Evolutionary conservation across 2,888 invertebrate genomes (phyloP).

Genomic region (Ennomos quercinarius): DNA sequence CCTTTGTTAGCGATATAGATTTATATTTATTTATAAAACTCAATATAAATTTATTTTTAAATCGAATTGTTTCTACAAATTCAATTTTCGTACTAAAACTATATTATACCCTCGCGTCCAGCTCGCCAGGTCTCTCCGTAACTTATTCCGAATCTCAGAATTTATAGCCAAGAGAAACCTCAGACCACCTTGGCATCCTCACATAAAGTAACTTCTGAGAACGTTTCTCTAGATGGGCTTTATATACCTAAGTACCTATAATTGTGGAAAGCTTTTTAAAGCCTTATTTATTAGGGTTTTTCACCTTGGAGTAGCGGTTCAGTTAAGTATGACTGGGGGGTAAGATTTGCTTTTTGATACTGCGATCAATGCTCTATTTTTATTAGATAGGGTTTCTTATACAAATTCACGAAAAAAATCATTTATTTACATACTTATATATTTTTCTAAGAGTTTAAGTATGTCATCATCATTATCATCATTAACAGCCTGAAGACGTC

Average conservation of each 20-base stretch:
- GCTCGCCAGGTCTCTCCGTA: neutral
- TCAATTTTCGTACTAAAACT: neutral
- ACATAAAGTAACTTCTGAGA: slow-evolving; percentile 16
- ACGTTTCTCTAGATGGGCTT: slow-evolving; percentile 12
- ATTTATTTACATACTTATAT: no score
- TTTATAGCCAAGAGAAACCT: slow-evolving; percentile 15
- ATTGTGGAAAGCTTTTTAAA: slow-evolving; percentile 22
- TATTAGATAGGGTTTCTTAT: no score
- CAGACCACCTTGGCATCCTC: slow-evolving; percentile 8
- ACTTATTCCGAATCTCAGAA: slow-evolving; percentile 13
- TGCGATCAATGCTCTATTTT: neutral
- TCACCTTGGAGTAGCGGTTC: slow-evolving; percentile 4
- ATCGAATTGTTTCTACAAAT: neutral
- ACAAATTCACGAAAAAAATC: no score
- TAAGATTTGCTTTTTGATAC: neutral
- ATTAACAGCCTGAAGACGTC: no score
- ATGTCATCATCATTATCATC: no score
- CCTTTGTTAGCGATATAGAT: no score
- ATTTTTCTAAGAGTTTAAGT: no score
- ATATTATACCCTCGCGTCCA: neutral
- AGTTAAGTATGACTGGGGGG: neutral
- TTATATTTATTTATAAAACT: no score
- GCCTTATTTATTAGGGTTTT: slow-evolving; percentile 24
- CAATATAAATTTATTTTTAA: neutral
- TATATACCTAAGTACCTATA: slow-evolving; percentile 15